A percentile compares a stretch with the other conserved stretches of the same genome.
Evolutionary conservation across 2,113 vertebrate genomes (phyloP).

Genomic region (Epinephelus moara): DNA sequence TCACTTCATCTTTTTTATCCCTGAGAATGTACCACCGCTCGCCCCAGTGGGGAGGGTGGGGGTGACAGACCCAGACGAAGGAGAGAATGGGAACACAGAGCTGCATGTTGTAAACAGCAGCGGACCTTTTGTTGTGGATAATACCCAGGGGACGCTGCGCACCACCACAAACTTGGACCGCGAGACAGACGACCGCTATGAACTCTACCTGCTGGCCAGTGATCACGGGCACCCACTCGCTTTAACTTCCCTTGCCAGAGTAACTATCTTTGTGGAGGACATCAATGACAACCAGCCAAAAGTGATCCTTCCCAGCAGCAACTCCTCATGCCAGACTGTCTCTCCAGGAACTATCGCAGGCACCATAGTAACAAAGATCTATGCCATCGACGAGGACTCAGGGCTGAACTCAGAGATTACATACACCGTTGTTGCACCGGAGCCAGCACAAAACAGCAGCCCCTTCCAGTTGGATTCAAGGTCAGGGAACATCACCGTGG

Average conservation of each 20-base stretch:
- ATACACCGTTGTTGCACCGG: slow-evolving; percentile 69
- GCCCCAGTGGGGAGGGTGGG: slow-evolving; percentile 76
- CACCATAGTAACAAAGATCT: slow-evolving; percentile 80
- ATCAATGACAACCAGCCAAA: slow-evolving; percentile 86
- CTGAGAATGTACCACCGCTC: slow-evolving; percentile 74
- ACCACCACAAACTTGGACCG: slow-evolving; percentile 80
- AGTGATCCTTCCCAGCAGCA: slow-evolving; percentile 83
- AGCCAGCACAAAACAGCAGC: slow-evolving; percentile 55
- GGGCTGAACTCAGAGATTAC: slow-evolving; percentile 85
- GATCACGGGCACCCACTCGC: slow-evolving; percentile 74
- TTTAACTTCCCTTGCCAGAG: slow-evolving; percentile 76
- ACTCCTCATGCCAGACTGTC: slow-evolving; percentile 82
- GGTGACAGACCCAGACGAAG: slow-evolving; percentile 80
- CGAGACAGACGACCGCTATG: slow-evolving; percentile 78
- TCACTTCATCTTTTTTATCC: slow-evolving; percentile 84
- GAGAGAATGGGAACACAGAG: slow-evolving; percentile 77
- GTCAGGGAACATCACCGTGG: slow-evolving; percentile 82
- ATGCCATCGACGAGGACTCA: slow-evolving; percentile 80
- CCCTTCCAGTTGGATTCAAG: slow-evolving; percentile 79
- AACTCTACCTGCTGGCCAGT: slow-evolving; percentile 76
- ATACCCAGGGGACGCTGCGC: slow-evolving; percentile 68
- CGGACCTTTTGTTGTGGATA: slow-evolving; percentile 79
- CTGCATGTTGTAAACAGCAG: slow-evolving; percentile 73
- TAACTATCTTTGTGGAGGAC: slow-evolving; percentile 85
- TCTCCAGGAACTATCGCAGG: slow-evolving; percentile 71